Percentiles rank a stretch among this genome's conserved stretches.
These are phyloP conservation scores for Trichechus manatus DNA, from an alignment of 2,113 vertebrate species.

Conservation along the genomic window DNA sequence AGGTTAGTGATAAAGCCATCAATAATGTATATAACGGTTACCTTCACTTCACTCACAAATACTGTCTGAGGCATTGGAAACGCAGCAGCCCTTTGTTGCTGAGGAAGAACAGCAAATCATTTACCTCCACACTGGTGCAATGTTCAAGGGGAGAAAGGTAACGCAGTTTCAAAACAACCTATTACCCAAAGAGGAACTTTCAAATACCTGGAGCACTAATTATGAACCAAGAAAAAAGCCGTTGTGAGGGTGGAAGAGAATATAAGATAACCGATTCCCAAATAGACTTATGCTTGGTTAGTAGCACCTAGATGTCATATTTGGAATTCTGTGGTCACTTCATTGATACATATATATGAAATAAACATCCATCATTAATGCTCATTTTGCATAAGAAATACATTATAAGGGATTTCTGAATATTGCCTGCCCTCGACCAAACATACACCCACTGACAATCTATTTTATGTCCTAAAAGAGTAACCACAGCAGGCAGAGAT, in stretches of 20 bases:
- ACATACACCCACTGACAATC: background rate
- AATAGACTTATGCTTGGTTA: background rate
- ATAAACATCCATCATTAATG: conserved; percentile 25
- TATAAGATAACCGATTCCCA: background rate
- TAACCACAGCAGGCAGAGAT: background rate
- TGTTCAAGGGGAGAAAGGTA: background rate
- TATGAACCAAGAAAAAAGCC: background rate
- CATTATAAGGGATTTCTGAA: conserved; percentile 28
- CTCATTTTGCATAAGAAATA: conserved; percentile 20
- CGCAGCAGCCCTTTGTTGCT: background rate
- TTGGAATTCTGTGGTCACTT: background rate
- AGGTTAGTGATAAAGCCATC: background rate
- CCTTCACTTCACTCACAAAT: background rate
- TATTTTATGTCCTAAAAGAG: conserved; percentile 29
- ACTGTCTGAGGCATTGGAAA: background rate
- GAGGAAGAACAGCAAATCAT: background rate
- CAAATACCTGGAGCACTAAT: background rate
- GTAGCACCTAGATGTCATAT: background rate
- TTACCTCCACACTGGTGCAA: background rate
- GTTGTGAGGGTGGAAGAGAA: background rate
- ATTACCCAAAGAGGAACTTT: background rate
- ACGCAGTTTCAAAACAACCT: conserved; percentile 23
- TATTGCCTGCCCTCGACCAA: background rate
- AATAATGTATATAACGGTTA: background rate
- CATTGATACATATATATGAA: background rate